Conservation (phyloP, 1,140 invertebrate genomes). For the Centruroides sculpturatus region DNA sequence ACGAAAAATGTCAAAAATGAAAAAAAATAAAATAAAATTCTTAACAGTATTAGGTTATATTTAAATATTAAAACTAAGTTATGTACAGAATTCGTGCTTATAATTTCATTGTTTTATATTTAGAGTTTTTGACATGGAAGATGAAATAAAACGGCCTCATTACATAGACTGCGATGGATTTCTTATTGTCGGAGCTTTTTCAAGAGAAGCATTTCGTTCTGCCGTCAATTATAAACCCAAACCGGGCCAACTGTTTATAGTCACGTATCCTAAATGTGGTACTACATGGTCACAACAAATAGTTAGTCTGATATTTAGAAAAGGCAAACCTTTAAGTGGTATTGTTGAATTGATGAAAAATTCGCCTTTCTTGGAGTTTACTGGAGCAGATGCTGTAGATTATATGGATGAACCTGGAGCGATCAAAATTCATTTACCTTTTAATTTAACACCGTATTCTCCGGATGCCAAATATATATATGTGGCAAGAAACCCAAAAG, state of each 20-base stretch:
- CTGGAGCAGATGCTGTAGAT: not conserved
- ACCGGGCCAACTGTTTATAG: conserved; percentile 26
- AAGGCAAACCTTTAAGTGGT: not conserved
- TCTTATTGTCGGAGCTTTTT: not conserved
- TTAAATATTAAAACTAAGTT: too few species aligned
- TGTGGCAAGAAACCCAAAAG: conserved; percentile 9
- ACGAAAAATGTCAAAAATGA: too few species aligned
- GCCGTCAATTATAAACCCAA: conserved; percentile 11
- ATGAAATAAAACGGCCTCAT: too few species aligned
- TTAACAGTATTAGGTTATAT: too few species aligned
- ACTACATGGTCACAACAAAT: conserved; percentile 11
- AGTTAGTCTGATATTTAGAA: not conserved
- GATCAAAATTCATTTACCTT: conserved; percentile 13
- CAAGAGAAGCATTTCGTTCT: not conserved
- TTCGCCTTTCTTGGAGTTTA: not conserved
- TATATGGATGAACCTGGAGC: not conserved
- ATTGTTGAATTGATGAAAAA: too few species aligned
- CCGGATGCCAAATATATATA: conserved; percentile 16
- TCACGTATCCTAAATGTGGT: conserved; percentile 27
- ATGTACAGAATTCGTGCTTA: too few species aligned
- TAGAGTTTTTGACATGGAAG: too few species aligned
- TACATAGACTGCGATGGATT: too few species aligned
- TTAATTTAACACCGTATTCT: conserved; percentile 7
- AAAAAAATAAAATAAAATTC: too few species aligned
- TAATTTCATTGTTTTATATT: too few species aligned